Evolutionary conservation across 2,888 invertebrate species (phyloP), one percentile per base, ranked within the genome.

Genomic region (Ectemnius cavifrons): DNA sequence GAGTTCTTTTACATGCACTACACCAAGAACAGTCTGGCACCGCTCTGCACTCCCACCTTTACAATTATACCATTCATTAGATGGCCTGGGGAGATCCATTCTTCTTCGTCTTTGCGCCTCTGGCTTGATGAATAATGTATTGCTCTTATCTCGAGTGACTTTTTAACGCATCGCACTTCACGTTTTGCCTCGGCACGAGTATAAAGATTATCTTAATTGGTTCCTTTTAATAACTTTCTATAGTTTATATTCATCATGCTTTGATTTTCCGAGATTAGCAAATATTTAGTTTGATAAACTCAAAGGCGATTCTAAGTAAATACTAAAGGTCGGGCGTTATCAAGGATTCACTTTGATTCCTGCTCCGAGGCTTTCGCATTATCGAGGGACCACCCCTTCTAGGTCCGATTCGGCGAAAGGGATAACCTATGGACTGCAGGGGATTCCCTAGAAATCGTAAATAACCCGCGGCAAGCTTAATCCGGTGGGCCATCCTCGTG

Each of bases 401-500:
- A 37, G 52, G 52, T 14, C 37, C 52, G 52, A 52, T 52, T 16
- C n/a, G 16, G 13, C 23, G 11, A 28, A 46, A 64, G 59, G 65
- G 59, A 73, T 68, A 60, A 63, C 23, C 59, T 73, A 63, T 14
- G 52, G 66, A 64, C 56, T 62, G 64, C 62, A 52, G 20, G 23
- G 46, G 8, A 20, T 18, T 73, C 68, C 14, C 56, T n/a, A 6
- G 57, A 66, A 67, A 64, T 71, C 73, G 73, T 80, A 79, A 83
- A 80, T 83, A 83, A 73, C 75, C 63, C 73, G 60, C 58, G 57
- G 66, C 67, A 20, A 57, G 28, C 58, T 63, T 80, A 75, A 80
- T 78, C 75, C 72, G 27, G 64, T 16, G 60, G 57, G 66, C 59
- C 67, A 45, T 73, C 64, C 59, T 49, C 11, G 13, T 13, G 49